These are phyloP conservation scores for Zaprionus davidi DNA, from an alignment of 1,140 invertebrate genomes.

Conservation along the genomic window DNA sequence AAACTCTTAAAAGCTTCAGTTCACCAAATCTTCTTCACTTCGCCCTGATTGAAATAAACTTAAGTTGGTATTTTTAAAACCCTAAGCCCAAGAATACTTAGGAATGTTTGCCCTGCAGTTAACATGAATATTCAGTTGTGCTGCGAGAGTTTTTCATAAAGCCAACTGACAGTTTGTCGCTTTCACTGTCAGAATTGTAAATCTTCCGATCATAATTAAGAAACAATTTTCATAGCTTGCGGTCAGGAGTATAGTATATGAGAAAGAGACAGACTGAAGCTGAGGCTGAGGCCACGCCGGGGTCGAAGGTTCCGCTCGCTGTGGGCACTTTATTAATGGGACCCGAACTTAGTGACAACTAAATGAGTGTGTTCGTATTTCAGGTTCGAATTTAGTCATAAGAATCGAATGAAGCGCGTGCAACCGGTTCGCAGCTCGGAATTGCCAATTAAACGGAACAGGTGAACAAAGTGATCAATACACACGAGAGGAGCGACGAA, in stretches of 20 bases:
- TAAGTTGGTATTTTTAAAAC: background rate
- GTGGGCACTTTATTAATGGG: constrained; percentile 61
- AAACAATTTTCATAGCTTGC: constrained; percentile 13
- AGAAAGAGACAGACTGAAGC: background rate
- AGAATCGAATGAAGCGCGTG: constrained; percentile 14
- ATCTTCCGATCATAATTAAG: constrained; percentile 30
- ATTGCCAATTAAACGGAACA: constrained; percentile 71
- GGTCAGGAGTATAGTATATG: background rate
- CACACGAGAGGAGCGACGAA: constrained; percentile 8
- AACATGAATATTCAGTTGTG: constrained; percentile 13
- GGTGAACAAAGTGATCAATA: constrained; percentile 58
- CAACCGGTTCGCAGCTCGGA: constrained; percentile 47
- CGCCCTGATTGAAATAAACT: background rate
- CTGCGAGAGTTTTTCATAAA: constrained; percentile 11
- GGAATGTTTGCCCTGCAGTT: constrained; percentile 6
- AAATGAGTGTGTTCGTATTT: constrained; percentile 53
- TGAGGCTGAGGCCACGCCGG: constrained; percentile 20
- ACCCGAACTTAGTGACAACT: constrained; percentile 70
- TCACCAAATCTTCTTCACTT: background rate
- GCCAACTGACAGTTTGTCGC: constrained; percentile 28
- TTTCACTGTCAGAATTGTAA: constrained; percentile 40
- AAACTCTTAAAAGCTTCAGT: background rate
- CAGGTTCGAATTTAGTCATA: constrained; percentile 56
- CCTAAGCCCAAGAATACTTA: background rate
- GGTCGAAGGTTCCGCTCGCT: constrained; percentile 27